Evolutionary conservation across 2,797 vertebrate species (phyloP), one percentile per base, ranked within the genome.

Genomic region (Chiroxiphia lanceolata): DNA sequence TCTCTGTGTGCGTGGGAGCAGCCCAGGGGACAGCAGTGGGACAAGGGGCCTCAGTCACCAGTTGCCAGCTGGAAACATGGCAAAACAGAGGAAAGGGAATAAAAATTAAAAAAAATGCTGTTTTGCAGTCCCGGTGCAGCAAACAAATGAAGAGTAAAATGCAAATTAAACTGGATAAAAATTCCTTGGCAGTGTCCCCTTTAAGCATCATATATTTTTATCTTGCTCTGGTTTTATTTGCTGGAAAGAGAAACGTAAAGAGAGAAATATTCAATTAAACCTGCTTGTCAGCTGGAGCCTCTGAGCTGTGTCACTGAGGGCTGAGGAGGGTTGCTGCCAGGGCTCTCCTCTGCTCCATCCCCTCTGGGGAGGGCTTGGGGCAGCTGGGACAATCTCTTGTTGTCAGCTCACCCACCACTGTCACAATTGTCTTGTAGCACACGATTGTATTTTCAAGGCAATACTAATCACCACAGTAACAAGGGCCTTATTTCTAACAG

Each of bases 131-230:
- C 17, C 1, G 44, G 59, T 1, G 53, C 75, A 3, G 33, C 93
- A 77, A 89, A 89, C 67, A 87, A 87, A 83, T 0, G 16, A 42
- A 44, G 89, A 90, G 36, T 63, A 89, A 93, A 95, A 83, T 4
- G 20, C 91, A 90, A 87, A 96, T 94, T 91, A 82, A 94, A 91
- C 13, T 45, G 7, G 4, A 92, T 92, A 94, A 93, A 94, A 91
- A 94, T 59, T 88, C 82, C 88, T 83, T 94, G 91, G 90, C 93
- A 90, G 88, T 19, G 75, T 87, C 94, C 93, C 59, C 90, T 96
- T 96, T 94, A 92, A 95, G 96, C 94, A 3, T 47, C 94, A 95
- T 94, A 89, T 94, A 96, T 94, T 97, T 96, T 96, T 94, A 96
- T 97, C 76, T 93, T 16, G 18, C 90, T 93, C 47, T 0, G 20